Evolutionary conservation across 2,888 invertebrate species (phyloP).

Genomic region (Geophilus truncorum): DNA sequence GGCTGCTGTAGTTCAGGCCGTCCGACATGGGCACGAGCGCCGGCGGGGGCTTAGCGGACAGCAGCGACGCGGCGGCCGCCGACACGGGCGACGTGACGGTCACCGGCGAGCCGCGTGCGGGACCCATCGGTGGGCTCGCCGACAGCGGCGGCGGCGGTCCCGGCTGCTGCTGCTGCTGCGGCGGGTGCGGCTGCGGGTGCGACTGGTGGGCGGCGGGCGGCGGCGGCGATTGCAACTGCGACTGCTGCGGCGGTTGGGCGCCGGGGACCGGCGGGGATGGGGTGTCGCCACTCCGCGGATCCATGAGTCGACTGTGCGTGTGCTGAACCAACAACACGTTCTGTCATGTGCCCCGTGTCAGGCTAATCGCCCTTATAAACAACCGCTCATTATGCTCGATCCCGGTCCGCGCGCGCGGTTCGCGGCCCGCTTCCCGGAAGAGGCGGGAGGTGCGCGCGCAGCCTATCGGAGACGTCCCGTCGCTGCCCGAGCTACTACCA

Average conservation of each 20-base stretch:
- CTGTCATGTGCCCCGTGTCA: constrained; percentile 29
- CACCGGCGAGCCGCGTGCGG: constrained; percentile 21
- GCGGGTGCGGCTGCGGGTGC: too few species aligned
- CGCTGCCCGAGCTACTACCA: neutral
- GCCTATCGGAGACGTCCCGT: neutral
- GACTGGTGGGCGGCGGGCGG: too few species aligned
- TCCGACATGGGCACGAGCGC: constrained; percentile 33
- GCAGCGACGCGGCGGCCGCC: neutral
- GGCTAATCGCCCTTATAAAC: constrained; percentile 32
- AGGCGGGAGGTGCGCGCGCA: constrained; percentile 10
- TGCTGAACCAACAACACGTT: constrained; percentile 21
- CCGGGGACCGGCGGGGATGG: constrained; percentile 33
- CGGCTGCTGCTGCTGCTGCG: neutral
- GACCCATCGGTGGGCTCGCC: constrained; percentile 9
- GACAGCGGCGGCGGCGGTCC: constrained; percentile 29
- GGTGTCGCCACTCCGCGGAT: constrained; percentile 37
- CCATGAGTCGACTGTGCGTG: constrained; percentile 29
- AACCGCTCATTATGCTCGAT: constrained; percentile 31
- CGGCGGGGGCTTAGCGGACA: constrained; percentile 27
- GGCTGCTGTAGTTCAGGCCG: constrained; percentile 45
- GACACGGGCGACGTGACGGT: constrained; percentile 22
- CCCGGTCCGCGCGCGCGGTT: constrained; percentile 25
- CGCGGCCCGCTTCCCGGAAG: constrained; percentile 7
- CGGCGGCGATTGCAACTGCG: neutral
- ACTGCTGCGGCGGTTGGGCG: neutral